Conservation (phyloP, 2,797 vertebrate species). For the Cossypha polioptera region DNA sequence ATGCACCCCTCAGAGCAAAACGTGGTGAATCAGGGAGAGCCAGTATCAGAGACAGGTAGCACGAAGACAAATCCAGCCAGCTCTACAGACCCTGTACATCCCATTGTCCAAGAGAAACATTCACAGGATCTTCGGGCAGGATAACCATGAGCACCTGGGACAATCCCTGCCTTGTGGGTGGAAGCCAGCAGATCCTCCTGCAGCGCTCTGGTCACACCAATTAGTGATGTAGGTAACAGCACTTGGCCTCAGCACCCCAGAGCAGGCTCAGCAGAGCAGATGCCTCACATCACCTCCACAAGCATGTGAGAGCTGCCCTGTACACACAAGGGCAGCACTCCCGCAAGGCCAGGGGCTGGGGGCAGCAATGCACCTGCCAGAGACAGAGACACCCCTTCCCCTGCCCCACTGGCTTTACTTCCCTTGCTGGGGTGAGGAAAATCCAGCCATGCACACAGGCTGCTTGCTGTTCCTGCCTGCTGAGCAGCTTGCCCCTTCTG, state of each 20-base stretch:
- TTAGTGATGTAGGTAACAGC: background rate
- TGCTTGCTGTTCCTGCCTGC: background rate
- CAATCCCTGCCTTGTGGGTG: background rate
- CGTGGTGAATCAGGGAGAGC: background rate
- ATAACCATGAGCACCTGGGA: background rate
- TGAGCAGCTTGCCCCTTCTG: background rate
- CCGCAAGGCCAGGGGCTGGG: background rate
- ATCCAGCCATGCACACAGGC: background rate
- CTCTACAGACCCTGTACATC: background rate
- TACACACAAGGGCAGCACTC: background rate
- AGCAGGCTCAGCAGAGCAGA: background rate
- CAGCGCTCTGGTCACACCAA: background rate
- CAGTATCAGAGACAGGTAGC: background rate
- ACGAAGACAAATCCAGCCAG: background rate
- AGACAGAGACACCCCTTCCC: background rate
- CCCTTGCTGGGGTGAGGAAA: background rate
- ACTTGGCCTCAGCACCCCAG: background rate
- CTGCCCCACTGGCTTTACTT: background rate
- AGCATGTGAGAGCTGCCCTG: background rate
- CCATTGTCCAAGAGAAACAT: background rate
- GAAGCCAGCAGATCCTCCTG: background rate
- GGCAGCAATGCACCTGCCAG: background rate
- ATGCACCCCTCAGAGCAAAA: rapidly evolving
- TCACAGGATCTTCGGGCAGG: background rate
- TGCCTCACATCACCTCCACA: background rate